Evolutionary conservation across 2,113 vertebrate genomes (phyloP).

Genomic region (Grallaria varia): DNA sequence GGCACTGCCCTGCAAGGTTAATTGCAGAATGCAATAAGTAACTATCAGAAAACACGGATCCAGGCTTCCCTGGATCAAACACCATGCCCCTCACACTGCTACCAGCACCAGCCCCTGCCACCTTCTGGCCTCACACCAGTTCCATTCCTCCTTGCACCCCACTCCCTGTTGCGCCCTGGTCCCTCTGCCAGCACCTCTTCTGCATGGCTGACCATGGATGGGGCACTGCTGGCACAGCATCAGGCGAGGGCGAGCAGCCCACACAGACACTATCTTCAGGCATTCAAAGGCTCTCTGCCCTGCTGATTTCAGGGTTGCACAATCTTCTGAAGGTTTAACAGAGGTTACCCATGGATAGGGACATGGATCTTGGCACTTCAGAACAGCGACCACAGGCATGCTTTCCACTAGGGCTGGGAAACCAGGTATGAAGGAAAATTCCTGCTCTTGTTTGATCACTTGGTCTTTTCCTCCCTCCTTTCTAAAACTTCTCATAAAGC

Average conservation of each 20-base stretch:
- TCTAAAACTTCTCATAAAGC: background rate
- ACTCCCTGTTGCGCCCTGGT: no score
- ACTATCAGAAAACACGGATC: background rate
- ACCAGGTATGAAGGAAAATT: background rate
- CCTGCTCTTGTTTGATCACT: background rate
- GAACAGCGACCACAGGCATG: accelerated
- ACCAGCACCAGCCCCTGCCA: accelerated
- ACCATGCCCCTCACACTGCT: accelerated
- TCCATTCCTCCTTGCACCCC: accelerated
- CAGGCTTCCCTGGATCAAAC: background rate
- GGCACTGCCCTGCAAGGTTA: background rate
- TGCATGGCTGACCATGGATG: accelerated
- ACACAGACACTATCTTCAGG: background rate
- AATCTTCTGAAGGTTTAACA: background rate
- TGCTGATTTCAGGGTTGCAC: background rate
- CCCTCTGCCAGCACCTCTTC: background rate
- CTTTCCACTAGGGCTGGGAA: background rate
- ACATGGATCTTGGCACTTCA: accelerated
- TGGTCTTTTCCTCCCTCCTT: background rate
- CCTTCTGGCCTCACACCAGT: background rate
- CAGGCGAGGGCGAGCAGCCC: accelerated
- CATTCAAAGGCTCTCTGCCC: background rate
- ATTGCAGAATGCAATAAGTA: background rate
- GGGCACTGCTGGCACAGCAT: background rate
- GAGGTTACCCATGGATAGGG: accelerated